Percentiles rank a stretch among this genome's conserved stretches.
Evolutionary conservation across 2,797 vertebrate species (phyloP).

Genomic region (Tangara arthus): DNA sequence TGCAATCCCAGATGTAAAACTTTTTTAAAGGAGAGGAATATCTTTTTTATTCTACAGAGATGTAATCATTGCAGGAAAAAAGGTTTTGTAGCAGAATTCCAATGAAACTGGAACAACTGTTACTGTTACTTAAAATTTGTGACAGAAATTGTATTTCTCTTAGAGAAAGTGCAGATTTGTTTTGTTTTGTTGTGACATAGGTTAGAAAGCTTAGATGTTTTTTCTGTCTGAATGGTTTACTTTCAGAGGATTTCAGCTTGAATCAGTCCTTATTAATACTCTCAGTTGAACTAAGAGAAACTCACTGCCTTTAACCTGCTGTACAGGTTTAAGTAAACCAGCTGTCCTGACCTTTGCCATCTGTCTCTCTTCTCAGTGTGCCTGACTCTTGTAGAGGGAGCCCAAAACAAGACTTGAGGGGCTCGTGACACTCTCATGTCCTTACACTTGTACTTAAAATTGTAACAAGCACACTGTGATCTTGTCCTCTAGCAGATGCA

Average conservation of each 20-base stretch:
- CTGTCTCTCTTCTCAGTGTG: not conserved
- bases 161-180: not conserved
- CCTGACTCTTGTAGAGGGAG: not conserved
- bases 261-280: not conserved
- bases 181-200: not conserved
- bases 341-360: not conserved
- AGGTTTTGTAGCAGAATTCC: not conserved
- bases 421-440: not conserved
- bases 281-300: not conserved
- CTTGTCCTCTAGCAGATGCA: not conserved
- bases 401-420: rapidly evolving
- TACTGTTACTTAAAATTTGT: not conserved
- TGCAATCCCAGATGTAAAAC: not conserved
- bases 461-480: rapidly evolving
- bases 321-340: not conserved
- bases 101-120: not conserved
- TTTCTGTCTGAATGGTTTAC: not conserved
- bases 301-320: not conserved
- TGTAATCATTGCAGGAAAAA: not conserved
- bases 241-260: not conserved
- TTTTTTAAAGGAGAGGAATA: not conserved
- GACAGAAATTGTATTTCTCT: not conserved
- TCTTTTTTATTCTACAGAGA: not conserved
- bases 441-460: rapidly evolving
- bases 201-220: not conserved